A percentile compares a stretch with the other conserved stretches of the same genome.
These are phyloP conservation scores for Dendrocopos noguchii DNA, from an alignment of 2,113 vertebrate species.

Conservation along the genomic window DNA sequence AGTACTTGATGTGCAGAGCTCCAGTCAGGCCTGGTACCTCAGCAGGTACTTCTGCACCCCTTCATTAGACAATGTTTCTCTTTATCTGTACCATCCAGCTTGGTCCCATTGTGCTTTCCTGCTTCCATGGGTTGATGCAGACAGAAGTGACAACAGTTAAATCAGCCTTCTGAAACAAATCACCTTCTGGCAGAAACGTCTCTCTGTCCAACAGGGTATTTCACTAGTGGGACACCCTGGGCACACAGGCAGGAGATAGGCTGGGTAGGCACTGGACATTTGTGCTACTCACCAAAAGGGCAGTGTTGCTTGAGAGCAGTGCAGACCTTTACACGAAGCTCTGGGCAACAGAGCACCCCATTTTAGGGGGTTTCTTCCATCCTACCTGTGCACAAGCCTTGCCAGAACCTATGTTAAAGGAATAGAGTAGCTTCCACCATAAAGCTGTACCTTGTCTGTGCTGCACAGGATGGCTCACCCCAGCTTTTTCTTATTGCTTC, in stretches of 20 bases:
- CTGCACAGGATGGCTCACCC: not conserved
- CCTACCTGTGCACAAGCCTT: accelerated
- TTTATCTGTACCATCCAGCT: not conserved
- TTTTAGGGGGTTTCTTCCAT: not conserved
- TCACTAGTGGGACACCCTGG: not conserved
- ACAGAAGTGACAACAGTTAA: not conserved
- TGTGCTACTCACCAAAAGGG: not conserved
- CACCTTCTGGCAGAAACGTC: not conserved
- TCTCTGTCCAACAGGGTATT: not conserved
- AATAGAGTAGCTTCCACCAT: not conserved
- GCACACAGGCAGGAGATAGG: not conserved
- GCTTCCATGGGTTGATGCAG: not conserved
- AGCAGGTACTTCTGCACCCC: not conserved
- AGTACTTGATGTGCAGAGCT: not conserved
- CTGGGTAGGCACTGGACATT: not conserved
- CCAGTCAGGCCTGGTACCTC: not conserved
- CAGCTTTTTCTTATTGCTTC: not conserved
- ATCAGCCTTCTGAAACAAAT: not conserved
- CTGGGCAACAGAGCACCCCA: not conserved
- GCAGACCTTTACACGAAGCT: not conserved
- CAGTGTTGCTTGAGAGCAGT: not conserved
- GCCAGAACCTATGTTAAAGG: not conserved
- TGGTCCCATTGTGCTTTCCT: not conserved
- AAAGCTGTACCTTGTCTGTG: not conserved
- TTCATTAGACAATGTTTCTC: not conserved